phyloP scores from a whole-genome alignment of 2,888 invertebrate genomes.

The Pardosa pseudoannulata region DNA sequence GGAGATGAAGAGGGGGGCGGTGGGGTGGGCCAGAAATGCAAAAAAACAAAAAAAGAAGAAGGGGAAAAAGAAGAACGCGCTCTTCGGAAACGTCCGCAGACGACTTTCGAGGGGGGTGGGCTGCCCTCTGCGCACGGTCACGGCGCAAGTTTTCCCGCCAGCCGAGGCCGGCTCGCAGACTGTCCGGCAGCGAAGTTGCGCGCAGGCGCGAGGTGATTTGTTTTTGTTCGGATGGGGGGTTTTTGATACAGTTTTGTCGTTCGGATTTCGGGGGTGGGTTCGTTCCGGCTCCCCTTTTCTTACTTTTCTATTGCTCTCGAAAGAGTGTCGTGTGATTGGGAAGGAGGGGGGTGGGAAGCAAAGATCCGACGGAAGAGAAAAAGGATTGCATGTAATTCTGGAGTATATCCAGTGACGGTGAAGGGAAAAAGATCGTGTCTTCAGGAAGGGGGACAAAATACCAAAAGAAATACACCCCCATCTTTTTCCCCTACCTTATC shows the following conservation, averaged over 20 bases:
- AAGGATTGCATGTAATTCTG: background rate
- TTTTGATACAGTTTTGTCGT: conserved; percentile 5
- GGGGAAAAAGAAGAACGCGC: conserved; percentile 41
- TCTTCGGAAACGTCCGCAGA: conserved; percentile 40
- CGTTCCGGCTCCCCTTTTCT: conserved; percentile 20
- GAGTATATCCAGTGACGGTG: background rate
- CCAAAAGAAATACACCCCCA: too few species aligned
- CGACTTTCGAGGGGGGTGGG: conserved; percentile 39
- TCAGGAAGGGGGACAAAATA: too few species aligned
- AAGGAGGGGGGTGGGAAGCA: conserved; percentile 5
- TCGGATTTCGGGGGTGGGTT: background rate
- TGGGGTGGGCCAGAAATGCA: conserved; percentile 24
- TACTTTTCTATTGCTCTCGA: background rate
- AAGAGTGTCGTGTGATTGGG: background rate
- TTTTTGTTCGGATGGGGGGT: conserved; percentile 38
- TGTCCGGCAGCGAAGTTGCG: conserved; percentile 53
- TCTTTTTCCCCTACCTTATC: background rate
- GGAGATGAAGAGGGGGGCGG: background rate
- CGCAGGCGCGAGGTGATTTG: conserved; percentile 63
- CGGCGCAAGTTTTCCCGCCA: conserved; percentile 71
- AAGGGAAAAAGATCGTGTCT: background rate
- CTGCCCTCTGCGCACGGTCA: conserved; percentile 55
- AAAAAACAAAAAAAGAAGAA: conserved; percentile 2
- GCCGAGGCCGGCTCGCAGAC: conserved; percentile 60
- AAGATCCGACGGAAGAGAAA: background rate